phyloP scores from a whole-genome alignment of 1,140 invertebrate genomes.

The Helicoverpa zea region DNA sequence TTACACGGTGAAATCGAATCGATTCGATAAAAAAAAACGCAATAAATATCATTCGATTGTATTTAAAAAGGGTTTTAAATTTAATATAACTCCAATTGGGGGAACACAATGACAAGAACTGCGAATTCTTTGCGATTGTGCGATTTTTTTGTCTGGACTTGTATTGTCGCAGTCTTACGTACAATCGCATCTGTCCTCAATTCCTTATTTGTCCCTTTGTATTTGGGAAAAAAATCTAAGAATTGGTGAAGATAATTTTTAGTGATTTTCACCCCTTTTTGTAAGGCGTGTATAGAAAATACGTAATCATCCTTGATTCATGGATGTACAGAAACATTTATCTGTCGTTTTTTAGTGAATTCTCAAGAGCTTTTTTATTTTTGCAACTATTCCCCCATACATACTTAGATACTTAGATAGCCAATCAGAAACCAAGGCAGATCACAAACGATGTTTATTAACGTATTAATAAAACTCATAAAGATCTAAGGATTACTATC shows the following conservation, averaged over 20 bases:
- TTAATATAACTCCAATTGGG: conserved; percentile 82
- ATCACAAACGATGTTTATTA: too few species aligned
- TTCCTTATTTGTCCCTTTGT: conserved; percentile 30
- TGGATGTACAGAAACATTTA: not conserved
- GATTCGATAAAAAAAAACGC: conserved; percentile 74
- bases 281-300: conserved; percentile 13
- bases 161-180: not conserved
- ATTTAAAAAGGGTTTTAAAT: conserved; percentile 85
- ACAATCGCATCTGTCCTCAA: conserved; percentile 49
- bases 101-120: conserved; percentile 46
- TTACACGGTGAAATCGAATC: conserved; percentile 71
- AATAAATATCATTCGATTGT: conserved; percentile 86
- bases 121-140: conserved; percentile 38
- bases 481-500: too few species aligned
- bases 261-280: conserved; percentile 30
- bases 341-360: conserved; percentile 2
- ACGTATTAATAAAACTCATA: too few species aligned
- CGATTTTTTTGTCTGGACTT: conserved; percentile 28
- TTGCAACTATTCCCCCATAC: not conserved
- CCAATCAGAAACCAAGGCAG: too few species aligned
- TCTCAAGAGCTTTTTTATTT: not conserved
- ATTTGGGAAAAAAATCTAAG: conserved; percentile 18
- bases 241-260: conserved; percentile 37
- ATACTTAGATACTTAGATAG: too few species aligned
- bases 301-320: conserved; percentile 39